Conservation (phyloP, 2,113 vertebrate species). For the Chloebia gouldiae region DNA sequence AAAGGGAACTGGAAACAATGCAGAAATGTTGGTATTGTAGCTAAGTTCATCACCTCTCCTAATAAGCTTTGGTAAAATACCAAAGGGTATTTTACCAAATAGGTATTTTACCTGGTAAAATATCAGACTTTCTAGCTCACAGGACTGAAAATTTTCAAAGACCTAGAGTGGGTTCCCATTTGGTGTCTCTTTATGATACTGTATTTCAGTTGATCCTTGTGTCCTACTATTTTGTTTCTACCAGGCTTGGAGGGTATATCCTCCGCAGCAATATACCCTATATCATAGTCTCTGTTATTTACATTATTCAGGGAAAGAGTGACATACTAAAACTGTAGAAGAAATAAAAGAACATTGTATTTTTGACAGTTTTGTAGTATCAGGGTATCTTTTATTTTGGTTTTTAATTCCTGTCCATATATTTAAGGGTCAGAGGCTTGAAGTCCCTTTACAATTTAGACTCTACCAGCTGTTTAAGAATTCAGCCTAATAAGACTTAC, state of each 20-base stretch:
- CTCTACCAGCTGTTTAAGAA: background rate
- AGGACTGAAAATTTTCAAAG: background rate
- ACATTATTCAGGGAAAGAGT: background rate
- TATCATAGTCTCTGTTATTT: background rate
- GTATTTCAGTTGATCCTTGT: background rate
- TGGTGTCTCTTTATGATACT: background rate
- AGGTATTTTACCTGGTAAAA: background rate
- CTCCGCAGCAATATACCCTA: too few relatives aligned
- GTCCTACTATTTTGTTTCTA: background rate
- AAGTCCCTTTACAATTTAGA: background rate
- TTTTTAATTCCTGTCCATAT: background rate
- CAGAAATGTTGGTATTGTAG: background rate
- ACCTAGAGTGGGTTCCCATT: background rate
- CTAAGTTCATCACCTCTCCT: background rate
- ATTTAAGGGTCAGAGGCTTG: background rate
- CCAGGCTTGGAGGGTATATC: background rate
- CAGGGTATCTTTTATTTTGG: fast-evolving
- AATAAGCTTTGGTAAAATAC: background rate
- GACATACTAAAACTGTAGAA: background rate
- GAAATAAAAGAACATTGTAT: background rate
- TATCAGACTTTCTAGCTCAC: background rate
- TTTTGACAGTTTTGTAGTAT: background rate
- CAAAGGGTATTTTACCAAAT: too few relatives aligned
- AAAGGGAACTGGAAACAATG: background rate
- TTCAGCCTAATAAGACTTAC: background rate